These are phyloP conservation scores for Hipposideros larvatus DNA, from an alignment of 2,797 vertebrate genomes.

Conservation along the genomic window DNA sequence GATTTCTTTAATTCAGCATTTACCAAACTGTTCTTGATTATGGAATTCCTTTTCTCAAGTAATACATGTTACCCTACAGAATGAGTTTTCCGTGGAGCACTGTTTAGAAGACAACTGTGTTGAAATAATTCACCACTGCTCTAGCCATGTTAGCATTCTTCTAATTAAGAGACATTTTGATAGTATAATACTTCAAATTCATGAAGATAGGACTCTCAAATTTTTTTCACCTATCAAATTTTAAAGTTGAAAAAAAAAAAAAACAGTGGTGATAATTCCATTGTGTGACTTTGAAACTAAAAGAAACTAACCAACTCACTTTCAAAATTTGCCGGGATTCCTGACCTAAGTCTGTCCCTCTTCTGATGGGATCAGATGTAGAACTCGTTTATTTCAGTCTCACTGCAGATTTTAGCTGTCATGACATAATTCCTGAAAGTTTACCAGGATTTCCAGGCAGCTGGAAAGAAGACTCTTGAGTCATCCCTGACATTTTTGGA, in stretches of 20 bases:
- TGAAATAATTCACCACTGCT: not conserved
- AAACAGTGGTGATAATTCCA: constrained; percentile 2
- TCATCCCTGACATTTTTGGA: constrained; percentile 42
- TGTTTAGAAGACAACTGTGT: not conserved
- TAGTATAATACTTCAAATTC: constrained; percentile 19
- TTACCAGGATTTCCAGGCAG: constrained; percentile 46
- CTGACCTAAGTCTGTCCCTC: not conserved
- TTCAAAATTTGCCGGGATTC: not conserved
- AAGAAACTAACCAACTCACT: not conserved
- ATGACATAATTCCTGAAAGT: constrained; percentile 43
- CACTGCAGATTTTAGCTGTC: constrained; percentile 42
- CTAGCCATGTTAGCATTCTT: constrained; percentile 18
- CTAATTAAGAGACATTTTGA: not conserved
- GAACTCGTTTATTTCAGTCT: constrained; percentile 10
- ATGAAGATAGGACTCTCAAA: not conserved
- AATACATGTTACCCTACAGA: not conserved
- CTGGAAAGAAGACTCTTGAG: constrained; percentile 28
- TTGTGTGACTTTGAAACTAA: constrained; percentile 58
- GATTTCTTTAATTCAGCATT: constrained; percentile 49
- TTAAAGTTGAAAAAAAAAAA: not conserved
- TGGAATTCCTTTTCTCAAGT: constrained; percentile 15
- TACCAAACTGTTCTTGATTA: constrained; percentile 29
- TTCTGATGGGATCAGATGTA: not conserved
- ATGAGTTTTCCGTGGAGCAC: not conserved
- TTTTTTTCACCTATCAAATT: constrained; percentile 27